These are phyloP conservation scores for Pammene fasciana DNA, from an alignment of 2,888 invertebrate genomes.

Conservation along the genomic window DNA sequence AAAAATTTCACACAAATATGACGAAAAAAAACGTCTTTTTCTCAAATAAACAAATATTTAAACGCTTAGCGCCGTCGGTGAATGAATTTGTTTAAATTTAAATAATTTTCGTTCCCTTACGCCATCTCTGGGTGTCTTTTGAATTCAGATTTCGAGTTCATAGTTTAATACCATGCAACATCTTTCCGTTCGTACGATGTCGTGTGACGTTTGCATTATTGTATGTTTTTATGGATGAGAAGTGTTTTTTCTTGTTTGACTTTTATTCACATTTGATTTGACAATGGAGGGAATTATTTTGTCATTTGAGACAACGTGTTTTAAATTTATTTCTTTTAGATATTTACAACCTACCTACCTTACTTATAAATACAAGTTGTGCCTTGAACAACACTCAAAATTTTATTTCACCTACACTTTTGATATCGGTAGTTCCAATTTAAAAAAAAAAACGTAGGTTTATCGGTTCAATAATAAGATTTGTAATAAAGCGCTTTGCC, in stretches of 20 bases:
- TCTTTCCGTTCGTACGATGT: slow-evolving; percentile 33
- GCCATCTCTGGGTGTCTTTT: slow-evolving; percentile 38
- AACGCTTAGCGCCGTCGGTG: slow-evolving; percentile 55
- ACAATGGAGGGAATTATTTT: slow-evolving; percentile 26
- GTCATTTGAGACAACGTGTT: slow-evolving; percentile 16
- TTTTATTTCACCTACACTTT: no score
- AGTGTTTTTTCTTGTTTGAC: slow-evolving; percentile 21
- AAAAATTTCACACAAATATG: slow-evolving; percentile 80
- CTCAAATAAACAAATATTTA: slow-evolving; percentile 55
- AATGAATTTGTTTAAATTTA: slow-evolving; percentile 67
- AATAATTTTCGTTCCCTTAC: slow-evolving; percentile 53
- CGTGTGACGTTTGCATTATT: slow-evolving; percentile 33
- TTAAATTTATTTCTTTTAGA: background rate
- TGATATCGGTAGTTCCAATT: background rate
- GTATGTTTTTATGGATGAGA: slow-evolving; percentile 25
- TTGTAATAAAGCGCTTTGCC: background rate
- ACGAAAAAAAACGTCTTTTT: slow-evolving; percentile 50
- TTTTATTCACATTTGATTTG: slow-evolving; percentile 27
- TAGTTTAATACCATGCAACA: slow-evolving; percentile 41
- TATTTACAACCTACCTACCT: background rate
- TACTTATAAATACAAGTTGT: background rate
- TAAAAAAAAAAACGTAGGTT: background rate
- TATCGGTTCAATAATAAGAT: no score
- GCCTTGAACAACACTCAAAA: no score
- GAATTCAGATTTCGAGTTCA: slow-evolving; percentile 43